Evolutionary conservation across 92 coral and sea anemone genomes (phyloP).

Genomic region (Pocillopora grandis): DNA sequence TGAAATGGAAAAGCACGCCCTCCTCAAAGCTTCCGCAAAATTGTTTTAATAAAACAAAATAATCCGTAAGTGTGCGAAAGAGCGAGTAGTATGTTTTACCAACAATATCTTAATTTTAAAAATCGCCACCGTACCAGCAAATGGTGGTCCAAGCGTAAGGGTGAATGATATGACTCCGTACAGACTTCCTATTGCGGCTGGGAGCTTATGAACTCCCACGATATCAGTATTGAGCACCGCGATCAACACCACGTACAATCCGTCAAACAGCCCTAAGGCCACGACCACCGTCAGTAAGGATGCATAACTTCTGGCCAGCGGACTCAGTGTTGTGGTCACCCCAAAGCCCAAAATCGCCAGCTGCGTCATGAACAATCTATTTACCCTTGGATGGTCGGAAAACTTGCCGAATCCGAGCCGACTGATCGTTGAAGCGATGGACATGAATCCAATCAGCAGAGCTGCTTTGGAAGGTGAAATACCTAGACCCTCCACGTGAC

Average conservation of each 20-base stretch:
- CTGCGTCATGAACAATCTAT: conserved; percentile 91
- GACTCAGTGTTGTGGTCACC: conserved; percentile 69
- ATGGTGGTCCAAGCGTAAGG: conserved; percentile 88
- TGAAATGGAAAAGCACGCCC: conserved; percentile 39
- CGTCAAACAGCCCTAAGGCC: conserved; percentile 88
- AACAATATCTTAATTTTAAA: too few species aligned
- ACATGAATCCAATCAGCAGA: conserved; percentile 89
- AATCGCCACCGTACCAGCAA: conserved; percentile 73
- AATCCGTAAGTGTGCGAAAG: background rate
- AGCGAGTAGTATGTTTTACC: background rate
- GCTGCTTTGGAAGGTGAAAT: conserved; percentile 66
- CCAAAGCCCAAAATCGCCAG: conserved; percentile 86
- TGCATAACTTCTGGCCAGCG: conserved; percentile 68
- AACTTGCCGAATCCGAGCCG: conserved; percentile 88
- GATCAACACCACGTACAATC: conserved; percentile 85
- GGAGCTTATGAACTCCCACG: conserved; percentile 83
- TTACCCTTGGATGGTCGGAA: conserved; percentile 93
- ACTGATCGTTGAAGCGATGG: conserved; percentile 89
- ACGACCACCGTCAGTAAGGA: conserved; percentile 73
- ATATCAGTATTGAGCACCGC: conserved; percentile 90
- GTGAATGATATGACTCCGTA: conserved; percentile 86
- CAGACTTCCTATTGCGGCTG: conserved; percentile 82
- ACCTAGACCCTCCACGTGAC: conserved; percentile 77
- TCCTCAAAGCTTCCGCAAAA: conserved; percentile 2
- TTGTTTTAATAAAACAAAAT: too few species aligned